A percentile compares a stretch with the other conserved stretches of the same genome.
Conservation (phyloP, 2,113 vertebrate species). For the Pogona vitticeps region DNA sequence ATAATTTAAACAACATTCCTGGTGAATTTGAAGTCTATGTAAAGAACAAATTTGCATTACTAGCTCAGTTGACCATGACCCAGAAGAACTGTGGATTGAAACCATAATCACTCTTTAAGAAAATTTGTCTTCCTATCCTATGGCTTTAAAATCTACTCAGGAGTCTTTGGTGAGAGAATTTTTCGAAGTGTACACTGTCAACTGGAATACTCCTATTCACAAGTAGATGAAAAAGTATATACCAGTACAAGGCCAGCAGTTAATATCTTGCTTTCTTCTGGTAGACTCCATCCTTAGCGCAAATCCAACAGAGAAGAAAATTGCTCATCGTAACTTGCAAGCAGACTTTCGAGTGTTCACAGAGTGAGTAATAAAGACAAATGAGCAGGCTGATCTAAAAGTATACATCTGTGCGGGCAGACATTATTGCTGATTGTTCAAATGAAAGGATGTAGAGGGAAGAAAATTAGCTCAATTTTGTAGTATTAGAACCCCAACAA, state of each 20-base stretch:
- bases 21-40: too few relatives aligned
- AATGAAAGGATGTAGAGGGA: not conserved
- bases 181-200: not conserved
- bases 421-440: not conserved
- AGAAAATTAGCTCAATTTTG: not conserved
- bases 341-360: slow-evolving; percentile 26
- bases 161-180: not conserved
- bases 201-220: not conserved
- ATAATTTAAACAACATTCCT: too few relatives aligned
- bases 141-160: not conserved
- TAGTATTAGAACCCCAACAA: slow-evolving; percentile 1
- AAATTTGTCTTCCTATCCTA: not conserved
- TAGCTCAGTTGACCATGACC: too few relatives aligned
- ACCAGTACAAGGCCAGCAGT: slow-evolving; percentile 28
- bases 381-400: not conserved
- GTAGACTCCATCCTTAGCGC: not conserved
- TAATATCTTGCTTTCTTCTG: slow-evolving; percentile 3
- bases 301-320: slow-evolving; percentile 7
- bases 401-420: slow-evolving; percentile 14
- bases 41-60: too few relatives aligned
- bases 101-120: not conserved
- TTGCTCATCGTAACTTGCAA: slow-evolving; percentile 16
- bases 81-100: too few relatives aligned
- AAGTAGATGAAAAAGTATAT: not conserved
- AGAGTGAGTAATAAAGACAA: slow-evolving; percentile 14